Evolutionary conservation across 2,888 invertebrate genomes (phyloP), one percentile per base, ranked within the genome.

Genomic region (Pseudoips prasinana): DNA sequence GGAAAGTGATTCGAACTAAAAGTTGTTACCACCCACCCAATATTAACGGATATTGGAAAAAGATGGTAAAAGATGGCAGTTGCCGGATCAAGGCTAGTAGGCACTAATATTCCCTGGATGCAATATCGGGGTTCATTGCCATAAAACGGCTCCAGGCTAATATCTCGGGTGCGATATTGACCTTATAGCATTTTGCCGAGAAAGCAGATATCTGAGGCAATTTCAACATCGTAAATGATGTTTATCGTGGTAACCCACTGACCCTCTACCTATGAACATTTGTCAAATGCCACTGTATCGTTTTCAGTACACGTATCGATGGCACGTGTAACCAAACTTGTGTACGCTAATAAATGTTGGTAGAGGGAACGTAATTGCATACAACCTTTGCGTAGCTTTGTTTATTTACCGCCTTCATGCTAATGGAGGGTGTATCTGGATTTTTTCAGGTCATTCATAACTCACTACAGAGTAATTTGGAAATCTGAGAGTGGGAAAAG

Each of bases 21-120:
- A 73, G 65, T 70, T 71, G 68, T 71, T 65, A 63, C 64, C 54
- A 57, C 50, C 50, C 54, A 46, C 50, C 58, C 61, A 66, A 79
- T 78, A 76, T 79, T 77, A 73, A 68, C 74, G 75, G 79, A 79
- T 83, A 82, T 84, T 80, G 79, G 79, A 73, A 77, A 78, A 76
- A 76, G 73, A 75, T 74, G 73, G 70, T 69, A 64, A 73, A 74
- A 73, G 73, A 74, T 71, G 73, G 70, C 65, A 69, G 72, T 73
- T 66, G 58, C 61, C 71, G 76, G 79, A 80, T 82, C 75, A 76
- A 69, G 67, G 52, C 49, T 75, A 65, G 71, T 69, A 71, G 71
- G 64, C 72, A 75, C 78, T 82, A 77, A 83, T 82, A 82, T 73
- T 75, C 70, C 61, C 56, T 59, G 66, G 71, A 66, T 78, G 75